Evolutionary conservation across 2,113 vertebrate species (phyloP).

Genomic region (Nematolebias whitei): DNA sequence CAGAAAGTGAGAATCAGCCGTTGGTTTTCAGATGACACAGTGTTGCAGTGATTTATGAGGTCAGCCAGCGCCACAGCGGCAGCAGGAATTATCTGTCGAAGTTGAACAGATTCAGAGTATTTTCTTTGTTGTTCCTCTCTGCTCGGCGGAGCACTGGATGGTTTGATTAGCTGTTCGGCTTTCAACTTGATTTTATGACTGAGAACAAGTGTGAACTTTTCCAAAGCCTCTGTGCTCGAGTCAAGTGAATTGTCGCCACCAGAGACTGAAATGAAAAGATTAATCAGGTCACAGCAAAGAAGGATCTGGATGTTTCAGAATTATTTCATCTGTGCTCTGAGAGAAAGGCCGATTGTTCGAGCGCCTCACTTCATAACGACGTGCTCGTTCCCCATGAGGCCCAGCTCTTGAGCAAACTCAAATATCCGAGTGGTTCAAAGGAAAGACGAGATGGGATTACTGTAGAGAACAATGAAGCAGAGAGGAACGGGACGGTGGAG

Average conservation of each 20-base stretch:
- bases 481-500: constrained; percentile 40
- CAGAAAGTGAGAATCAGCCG: not conserved
- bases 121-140: not conserved
- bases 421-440: constrained; percentile 31
- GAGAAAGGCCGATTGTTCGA: not conserved
- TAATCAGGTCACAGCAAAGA: constrained; percentile 16
- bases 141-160: no score
- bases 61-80: constrained; percentile 10
- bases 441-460: constrained; percentile 59
- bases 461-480: constrained; percentile 51
- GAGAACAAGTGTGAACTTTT: not conserved
- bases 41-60: constrained; percentile 25
- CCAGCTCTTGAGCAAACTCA: constrained; percentile 18
- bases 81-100: not conserved
- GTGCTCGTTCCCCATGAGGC: constrained; percentile 12
- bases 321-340: constrained; percentile 7
- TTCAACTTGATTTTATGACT: constrained; percentile 7
- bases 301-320: not conserved
- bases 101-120: not conserved
- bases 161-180: constrained; percentile 16
- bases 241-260: constrained; percentile 3
- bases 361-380: constrained; percentile 6
- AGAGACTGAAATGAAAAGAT: constrained; percentile 17
- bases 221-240: constrained; percentile 3
- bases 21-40: constrained; percentile 1